Base-by-base conservation (phyloP, 2,888 invertebrate species). In the Minunthozetes semirufus region DNA sequence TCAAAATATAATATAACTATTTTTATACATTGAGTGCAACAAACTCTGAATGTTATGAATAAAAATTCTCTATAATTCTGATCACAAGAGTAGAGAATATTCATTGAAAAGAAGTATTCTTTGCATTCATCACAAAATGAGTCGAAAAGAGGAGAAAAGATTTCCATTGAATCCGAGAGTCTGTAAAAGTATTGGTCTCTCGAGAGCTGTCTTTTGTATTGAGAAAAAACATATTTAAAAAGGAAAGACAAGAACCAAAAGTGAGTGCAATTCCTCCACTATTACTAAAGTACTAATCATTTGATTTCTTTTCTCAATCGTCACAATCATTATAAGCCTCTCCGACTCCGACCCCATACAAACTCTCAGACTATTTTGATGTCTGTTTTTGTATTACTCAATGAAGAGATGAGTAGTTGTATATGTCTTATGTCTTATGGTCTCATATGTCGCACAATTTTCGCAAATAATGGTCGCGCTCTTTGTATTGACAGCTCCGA, bases 391-490 rank as follows among this genome's bases (percentile, higher is more conserved):
- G 50, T 19, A 19, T 19, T 50, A 50, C 6, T n/a, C n/a, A 50
- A 50, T 19, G 50, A 50, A 19, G 50, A 19, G 50, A 50, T 50
- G 50, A 50, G 50, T 50, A 50, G 50, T 17, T 48, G 53, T 61
- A 3, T 33, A 61, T n/a, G 61, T 29, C 33, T 61, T 59, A 22
- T 25, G 59, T 59, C 19, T 27, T 27, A 53, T 2, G 42, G 38
- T 42, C 42, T 68, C 42, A 68, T 17, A 42, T 68, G 42, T 68
- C 68, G 68, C 42, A 17, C n/a, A 68, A 68, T 42, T 33, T 22
- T 42, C 11, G 25, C 59, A 42, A 68, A 68, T 68, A 68, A 68
- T 68, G 68, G 68, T 46, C 15, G 68, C 68, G 19, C 38, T 42
- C 68, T 68, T 68, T 68, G 42, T 19, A 1, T 42, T 68, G 68